These are phyloP conservation scores for Oceanodroma tethys DNA, from an alignment of 2,113 vertebrate genomes.

Conservation along the genomic window DNA sequence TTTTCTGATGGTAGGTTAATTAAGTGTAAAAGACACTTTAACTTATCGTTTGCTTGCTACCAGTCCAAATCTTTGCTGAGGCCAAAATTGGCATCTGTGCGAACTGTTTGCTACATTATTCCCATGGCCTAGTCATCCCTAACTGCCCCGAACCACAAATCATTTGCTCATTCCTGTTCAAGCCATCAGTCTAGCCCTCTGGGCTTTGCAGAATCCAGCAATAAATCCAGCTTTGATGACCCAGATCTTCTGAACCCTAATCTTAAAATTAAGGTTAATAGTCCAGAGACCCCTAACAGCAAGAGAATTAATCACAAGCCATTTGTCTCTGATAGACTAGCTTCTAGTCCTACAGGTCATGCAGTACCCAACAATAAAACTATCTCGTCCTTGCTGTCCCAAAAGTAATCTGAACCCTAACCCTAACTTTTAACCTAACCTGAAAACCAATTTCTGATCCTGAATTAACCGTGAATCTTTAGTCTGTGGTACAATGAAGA, in stretches of 20 bases:
- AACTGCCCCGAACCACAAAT: slow-evolving; percentile 47
- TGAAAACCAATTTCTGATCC: neutral
- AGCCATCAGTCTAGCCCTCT: slow-evolving; percentile 41
- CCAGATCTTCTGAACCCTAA: slow-evolving; percentile 51
- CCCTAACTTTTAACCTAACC: neutral
- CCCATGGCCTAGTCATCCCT: slow-evolving; percentile 54
- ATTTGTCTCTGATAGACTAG: slow-evolving; percentile 8
- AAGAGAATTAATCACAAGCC: slow-evolving; percentile 34
- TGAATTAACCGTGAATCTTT: neutral
- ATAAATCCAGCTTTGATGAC: slow-evolving; percentile 58
- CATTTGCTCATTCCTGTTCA: slow-evolving; percentile 52
- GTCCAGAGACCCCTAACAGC: slow-evolving; percentile 30
- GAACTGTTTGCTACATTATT: slow-evolving; percentile 18
- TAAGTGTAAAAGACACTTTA: neutral
- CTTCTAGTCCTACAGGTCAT: neutral
- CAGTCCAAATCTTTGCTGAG: neutral
- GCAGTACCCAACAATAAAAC: neutral
- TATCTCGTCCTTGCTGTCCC: neutral
- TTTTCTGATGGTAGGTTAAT: neutral
- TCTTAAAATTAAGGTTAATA: slow-evolving; percentile 57
- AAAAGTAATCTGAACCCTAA: neutral
- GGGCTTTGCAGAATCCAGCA: slow-evolving; percentile 62
- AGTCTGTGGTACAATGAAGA: neutral
- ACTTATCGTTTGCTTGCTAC: neutral
- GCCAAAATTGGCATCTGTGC: slow-evolving; percentile 41